These are phyloP conservation scores for Osedax frankpressi DNA, from an alignment of 2,888 invertebrate genomes.

Conservation along the genomic window DNA sequence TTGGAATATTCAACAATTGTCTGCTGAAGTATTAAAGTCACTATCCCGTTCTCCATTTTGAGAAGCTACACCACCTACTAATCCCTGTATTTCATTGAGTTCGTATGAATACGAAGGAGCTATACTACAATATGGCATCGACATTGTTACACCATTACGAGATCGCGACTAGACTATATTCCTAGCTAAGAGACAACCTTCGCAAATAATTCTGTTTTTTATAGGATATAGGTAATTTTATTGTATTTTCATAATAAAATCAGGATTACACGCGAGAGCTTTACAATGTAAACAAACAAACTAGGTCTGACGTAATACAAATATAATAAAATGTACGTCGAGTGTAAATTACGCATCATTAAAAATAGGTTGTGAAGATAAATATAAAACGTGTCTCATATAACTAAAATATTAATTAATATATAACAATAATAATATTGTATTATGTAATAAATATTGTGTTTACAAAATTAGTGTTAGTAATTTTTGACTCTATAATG, in stretches of 20 bases:
- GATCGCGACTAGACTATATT: neutral
- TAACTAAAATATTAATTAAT: neutral
- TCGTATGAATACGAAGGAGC: neutral
- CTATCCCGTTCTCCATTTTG: neutral
- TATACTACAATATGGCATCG: neutral
- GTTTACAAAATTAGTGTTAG: too few species aligned
- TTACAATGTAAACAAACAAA: too few species aligned
- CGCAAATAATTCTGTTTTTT: neutral
- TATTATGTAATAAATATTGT: neutral
- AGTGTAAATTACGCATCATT: too few species aligned
- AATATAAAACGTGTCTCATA: too few species aligned
- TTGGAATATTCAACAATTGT: neutral
- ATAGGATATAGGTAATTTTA: neutral
- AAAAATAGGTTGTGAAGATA: too few species aligned
- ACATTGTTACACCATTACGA: neutral
- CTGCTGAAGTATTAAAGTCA: neutral
- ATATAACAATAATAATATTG: neutral
- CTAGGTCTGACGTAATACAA: too few species aligned
- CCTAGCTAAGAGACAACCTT: neutral
- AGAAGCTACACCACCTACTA: neutral
- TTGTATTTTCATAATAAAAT: neutral
- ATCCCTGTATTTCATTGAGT: neutral
- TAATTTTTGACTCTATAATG: too few species aligned
- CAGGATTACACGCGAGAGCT: neutral
- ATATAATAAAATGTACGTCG: too few species aligned